phyloP scores from a whole-genome alignment of 2,797 vertebrate species.

The Microctenopoma lineatum region DNA sequence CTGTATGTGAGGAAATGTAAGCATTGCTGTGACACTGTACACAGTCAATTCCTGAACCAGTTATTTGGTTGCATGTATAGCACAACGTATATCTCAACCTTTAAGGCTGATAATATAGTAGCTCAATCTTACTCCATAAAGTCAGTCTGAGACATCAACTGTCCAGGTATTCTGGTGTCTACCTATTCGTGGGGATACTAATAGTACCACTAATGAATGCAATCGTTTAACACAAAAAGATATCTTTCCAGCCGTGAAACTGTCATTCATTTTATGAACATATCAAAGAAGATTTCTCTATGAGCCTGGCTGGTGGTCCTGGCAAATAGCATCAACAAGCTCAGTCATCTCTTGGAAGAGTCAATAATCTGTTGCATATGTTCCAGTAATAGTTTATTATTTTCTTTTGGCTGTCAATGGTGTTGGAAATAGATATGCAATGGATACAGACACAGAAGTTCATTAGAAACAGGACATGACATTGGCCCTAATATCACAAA shows the following conservation, averaged over 20 bases:
- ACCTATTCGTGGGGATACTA: constrained; percentile 15
- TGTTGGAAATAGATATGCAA: constrained; percentile 44
- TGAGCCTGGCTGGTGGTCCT: constrained; percentile 68
- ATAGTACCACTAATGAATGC: constrained; percentile 59
- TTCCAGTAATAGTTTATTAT: constrained; percentile 50
- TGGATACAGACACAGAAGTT: constrained; percentile 38
- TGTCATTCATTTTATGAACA: constrained; percentile 71
- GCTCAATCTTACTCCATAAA: constrained; percentile 13
- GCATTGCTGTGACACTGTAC: not conserved
- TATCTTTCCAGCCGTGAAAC: constrained; percentile 67
- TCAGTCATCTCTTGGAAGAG: constrained; percentile 62
- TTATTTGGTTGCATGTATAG: constrained; percentile 4
- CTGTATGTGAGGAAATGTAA: not conserved
- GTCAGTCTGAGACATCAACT: constrained; percentile 29
- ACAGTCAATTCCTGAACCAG: not conserved
- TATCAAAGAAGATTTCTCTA: constrained; percentile 53
- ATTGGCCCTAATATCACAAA: constrained; percentile 44
- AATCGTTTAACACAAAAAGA: constrained; percentile 63
- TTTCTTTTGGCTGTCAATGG: constrained; percentile 33
- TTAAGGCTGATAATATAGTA: constrained; percentile 11
- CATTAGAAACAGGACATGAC: constrained; percentile 54
- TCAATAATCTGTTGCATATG: constrained; percentile 69
- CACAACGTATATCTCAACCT: not conserved
- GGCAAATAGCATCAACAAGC: constrained; percentile 60
- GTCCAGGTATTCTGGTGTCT: constrained; percentile 48